phyloP scores from a whole-genome alignment of 1,140 invertebrate genomes.

The Papilio polyxenes region DNA sequence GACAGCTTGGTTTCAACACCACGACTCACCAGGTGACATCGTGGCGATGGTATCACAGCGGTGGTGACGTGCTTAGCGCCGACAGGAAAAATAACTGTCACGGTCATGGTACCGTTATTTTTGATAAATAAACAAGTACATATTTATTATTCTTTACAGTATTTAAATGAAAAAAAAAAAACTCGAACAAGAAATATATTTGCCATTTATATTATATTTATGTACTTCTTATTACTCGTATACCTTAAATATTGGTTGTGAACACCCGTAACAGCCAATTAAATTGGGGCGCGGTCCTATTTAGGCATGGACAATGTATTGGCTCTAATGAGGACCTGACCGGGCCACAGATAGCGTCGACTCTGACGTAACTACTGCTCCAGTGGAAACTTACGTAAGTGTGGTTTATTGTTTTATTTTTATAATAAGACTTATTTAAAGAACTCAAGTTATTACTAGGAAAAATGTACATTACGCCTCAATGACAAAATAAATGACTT shows the following conservation, averaged over 20 bases:
- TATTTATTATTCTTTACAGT: neutral
- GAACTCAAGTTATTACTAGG: too few relatives aligned
- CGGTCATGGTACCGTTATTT: neutral
- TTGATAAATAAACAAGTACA: neutral
- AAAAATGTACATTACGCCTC: too few relatives aligned
- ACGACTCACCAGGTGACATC: conserved; percentile 50
- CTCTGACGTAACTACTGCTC: neutral
- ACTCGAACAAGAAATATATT: neutral
- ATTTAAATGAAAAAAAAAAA: neutral
- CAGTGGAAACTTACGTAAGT: neutral
- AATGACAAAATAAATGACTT: too few relatives aligned
- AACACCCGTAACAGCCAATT: conserved; percentile 7
- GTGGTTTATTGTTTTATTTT: conserved; percentile 1
- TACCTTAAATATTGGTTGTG: neutral
- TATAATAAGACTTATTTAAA: neutral
- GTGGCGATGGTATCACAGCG: conserved; percentile 48
- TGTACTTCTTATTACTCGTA: neutral
- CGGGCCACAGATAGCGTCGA: neutral
- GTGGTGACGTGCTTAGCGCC: conserved; percentile 29
- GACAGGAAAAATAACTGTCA: neutral
- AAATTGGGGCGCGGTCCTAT: conserved; percentile 31
- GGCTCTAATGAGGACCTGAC: conserved; percentile 23
- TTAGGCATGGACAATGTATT: conserved; percentile 28
- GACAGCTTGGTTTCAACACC: conserved; percentile 43
- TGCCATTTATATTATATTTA: neutral